Evolutionary conservation across 1,140 invertebrate genomes (phyloP), one percentile per base, ranked within the genome.

Genomic region (Drosophila paulistorum): DNA sequence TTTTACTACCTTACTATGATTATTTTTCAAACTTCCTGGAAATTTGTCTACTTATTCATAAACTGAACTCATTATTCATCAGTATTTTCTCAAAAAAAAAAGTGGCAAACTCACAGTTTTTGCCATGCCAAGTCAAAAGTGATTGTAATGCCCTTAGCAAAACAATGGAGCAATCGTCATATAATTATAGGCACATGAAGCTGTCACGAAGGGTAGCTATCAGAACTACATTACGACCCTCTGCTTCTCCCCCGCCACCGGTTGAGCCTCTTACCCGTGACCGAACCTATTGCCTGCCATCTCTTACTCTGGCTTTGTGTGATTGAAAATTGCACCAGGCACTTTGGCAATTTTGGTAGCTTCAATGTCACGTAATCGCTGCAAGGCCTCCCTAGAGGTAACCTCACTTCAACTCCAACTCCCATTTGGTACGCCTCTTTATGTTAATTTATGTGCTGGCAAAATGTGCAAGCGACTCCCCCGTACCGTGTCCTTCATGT

Each of bases 361-460:
- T 86, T 86, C 83, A 86, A 86, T 86, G 83, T 86, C 83, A 86
- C 81, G 81, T 85, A 85, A 81, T 67, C 79, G 77, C 81, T 85
- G 82, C 82, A 78, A 60, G 71, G 72, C 64, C 66, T 77, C 81
- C 72, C 69, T 41, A 41, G 59, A 63, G 65, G 73, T 42, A 57
- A 59, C 54, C 30, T 20, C 13, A 30, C 35, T n/a, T 7, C 23
- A 26, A 26, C 48, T 10, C 59, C 20, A 33, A 57, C 73, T 73
- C 57, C 33, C 57, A 74, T 39, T 20, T 64, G 60, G 67, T 30
- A 65, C 71, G 77, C 73, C 76, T 83, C 83, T 87, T 86, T 86
- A 87, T 86, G 83, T 83, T 86, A 86, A 86, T 86, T 87, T 86
- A 86, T 86, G 83, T 87, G 83, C 83, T 83, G 83, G 83, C 83